Evolutionary conservation across 2,888 invertebrate species (phyloP).

Genomic region (Eulithis prunata): DNA sequence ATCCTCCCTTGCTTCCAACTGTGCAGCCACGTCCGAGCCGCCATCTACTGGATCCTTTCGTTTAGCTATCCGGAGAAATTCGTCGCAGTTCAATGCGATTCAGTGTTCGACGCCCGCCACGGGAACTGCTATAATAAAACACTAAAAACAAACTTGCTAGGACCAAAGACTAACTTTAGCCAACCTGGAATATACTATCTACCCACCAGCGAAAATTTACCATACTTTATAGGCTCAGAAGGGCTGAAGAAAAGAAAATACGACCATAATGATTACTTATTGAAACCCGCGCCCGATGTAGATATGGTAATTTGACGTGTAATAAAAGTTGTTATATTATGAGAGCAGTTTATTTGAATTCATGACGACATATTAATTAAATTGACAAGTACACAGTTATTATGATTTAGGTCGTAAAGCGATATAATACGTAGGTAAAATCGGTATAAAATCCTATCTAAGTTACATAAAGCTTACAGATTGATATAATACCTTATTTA

Average conservation of each 20-base stretch:
- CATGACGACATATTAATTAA: slow-evolving; percentile 59
- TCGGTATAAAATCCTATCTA: slow-evolving; percentile 35
- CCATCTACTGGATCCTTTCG: slow-evolving; percentile 64
- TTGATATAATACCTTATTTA: slow-evolving; percentile 24
- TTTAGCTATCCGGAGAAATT: slow-evolving; percentile 61
- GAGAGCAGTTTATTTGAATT: slow-evolving; percentile 61
- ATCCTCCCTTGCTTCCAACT: slow-evolving; percentile 70
- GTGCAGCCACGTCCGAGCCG: slow-evolving; percentile 72
- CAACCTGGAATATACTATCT: slow-evolving; percentile 70
- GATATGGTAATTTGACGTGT: slow-evolving; percentile 57
- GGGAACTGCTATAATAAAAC: slow-evolving; percentile 63
- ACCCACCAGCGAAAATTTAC: slow-evolving; percentile 58
- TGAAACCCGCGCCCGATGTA: slow-evolving; percentile 60
- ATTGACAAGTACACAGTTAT: slow-evolving; percentile 60
- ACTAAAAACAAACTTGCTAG: slow-evolving; percentile 58
- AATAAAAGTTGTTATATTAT: slow-evolving; percentile 50
- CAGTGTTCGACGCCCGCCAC: slow-evolving; percentile 58
- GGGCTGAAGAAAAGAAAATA: slow-evolving; percentile 57
- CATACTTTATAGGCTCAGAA: slow-evolving; percentile 63
- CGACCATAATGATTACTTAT: slow-evolving; percentile 61
- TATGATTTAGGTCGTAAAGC: slow-evolving; percentile 59
- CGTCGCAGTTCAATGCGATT: slow-evolving; percentile 61
- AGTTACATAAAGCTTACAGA: slow-evolving; percentile 35
- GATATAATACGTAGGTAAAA: slow-evolving; percentile 27
- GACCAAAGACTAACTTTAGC: slow-evolving; percentile 68